Evolutionary conservation across 2,113 vertebrate genomes (phyloP).

Genomic region (Chroicocephalus ridibundus): DNA sequence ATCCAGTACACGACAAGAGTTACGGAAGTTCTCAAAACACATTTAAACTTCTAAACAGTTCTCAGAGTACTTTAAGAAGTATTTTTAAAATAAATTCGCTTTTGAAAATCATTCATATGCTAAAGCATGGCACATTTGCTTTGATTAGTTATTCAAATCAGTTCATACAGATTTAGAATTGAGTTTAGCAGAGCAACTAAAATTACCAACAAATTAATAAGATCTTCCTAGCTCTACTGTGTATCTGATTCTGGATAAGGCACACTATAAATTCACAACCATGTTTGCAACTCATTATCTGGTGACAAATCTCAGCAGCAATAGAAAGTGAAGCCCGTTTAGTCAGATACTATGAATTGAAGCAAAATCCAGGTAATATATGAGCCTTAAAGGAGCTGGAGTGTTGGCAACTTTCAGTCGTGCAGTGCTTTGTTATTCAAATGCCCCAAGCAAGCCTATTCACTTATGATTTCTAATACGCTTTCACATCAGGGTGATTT

Average conservation of each 20-base stretch:
- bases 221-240: neutral
- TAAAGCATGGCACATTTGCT: neutral
- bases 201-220: neutral
- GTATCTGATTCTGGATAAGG: neutral
- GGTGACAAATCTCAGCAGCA: neutral
- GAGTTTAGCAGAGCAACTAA: neutral
- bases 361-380: neutral
- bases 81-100: neutral
- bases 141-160: neutral
- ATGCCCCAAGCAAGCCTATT: neutral
- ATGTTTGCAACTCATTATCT: neutral
- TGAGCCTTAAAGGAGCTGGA: slow-evolving; percentile 7
- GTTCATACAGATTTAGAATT: neutral
- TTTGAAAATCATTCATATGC: neutral
- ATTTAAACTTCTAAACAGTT: neutral
- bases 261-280: neutral
- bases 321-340: neutral
- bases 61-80: neutral
- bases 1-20: neutral
- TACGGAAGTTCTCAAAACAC: neutral
- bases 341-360: neutral
- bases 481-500: slow-evolving; percentile 59
- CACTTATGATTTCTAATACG: slow-evolving; percentile 42
- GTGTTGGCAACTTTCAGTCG: neutral
- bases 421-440: slow-evolving; percentile 16